Base-by-base conservation (phyloP, 2,888 invertebrate genomes). In the Phortica magna region DNA sequence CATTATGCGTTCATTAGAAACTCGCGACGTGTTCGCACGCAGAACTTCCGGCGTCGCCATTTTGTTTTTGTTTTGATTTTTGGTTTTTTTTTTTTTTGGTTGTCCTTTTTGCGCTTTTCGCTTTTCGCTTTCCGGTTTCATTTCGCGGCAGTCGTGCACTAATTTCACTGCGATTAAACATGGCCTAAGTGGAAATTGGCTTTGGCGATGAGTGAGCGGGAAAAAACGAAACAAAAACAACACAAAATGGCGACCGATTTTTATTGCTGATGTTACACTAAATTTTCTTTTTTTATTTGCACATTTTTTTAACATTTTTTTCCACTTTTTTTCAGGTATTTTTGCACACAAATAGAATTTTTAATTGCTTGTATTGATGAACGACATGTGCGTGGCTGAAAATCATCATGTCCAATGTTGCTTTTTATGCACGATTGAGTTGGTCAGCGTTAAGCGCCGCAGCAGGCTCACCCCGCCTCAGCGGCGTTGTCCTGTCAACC, bases 41-140 rank as follows among this genome's bases (percentile, higher is more conserved):
- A 87, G 85, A 85, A 84, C 86, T 85, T 87, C 85, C 85, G 87
- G 83, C 84, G 84, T 83, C 88, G 83, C 87, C 86, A 83, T 79
- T 86, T 88, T 83, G 68, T 43, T 43, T 22, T 43, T 43, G 77
- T 75, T 74, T 31, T 57, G n/a, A 5, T 48, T n/a, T 7, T 22
- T 73, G 73, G 2, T 75, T 43, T 48, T 10, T 12, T 74, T 1
- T n/a, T n/a, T 48, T n/a, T 7, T 22, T 73, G 73, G 2, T 75
- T 43, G 41, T 10, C n/a, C n/a, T 12, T 74, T 1, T 55, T 1
- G 19, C 12, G 55, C 14, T 17, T 17, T 73, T 61, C 76, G 75
- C 59, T 74, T 73, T 71, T 65, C 39, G 53, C 41, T 55, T 67
- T 64, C 75, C 74, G 72, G 71, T 77, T 77, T 74, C 75, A 77